Evolutionary conservation across 1,140 invertebrate species (phyloP), one percentile per base, ranked within the genome.

Genomic region (Drosophila ananassae): DNA sequence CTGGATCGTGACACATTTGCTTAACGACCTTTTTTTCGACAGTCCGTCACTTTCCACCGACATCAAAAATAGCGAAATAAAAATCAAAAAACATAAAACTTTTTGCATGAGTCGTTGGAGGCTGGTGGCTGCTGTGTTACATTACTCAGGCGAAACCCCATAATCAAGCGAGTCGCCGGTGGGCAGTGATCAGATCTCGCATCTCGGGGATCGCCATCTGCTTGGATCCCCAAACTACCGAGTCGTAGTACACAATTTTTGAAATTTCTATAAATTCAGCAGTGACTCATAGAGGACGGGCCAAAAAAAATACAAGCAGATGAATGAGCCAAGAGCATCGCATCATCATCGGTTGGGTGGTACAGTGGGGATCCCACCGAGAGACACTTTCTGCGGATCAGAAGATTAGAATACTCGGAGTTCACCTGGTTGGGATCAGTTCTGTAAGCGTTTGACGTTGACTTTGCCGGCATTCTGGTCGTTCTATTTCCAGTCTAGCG

Each of bases 241-340:
- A 25, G 50, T 24, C 39, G 54, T 63, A 74, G 58, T 69, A 67
- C 73, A 69, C 39, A 69, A 28, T 28, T 44, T 54, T 72, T 53
- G 60, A 83, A 89, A 83, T 79, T 57, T 89, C 83, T 87, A 89
- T 89, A 87, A 87, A 87, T 87, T 87, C 71, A 64, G 17, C 60
- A 56, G 79, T 87, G 83, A 87, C 52, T 89, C 84, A 87, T 28
- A 28, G 61, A 63, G 51, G 41, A 21, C 30, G 17, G 52, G 69
- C 74, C 51, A 72, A 84, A 69, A 54, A 84, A 84, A 17, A 17
- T 1, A 77, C 47, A 50, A 74, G 61, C 61, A 61, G 58, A 67
- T 57, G 61, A 76, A 76, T 76, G 73, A 74, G 46, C 72, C 57
- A 63, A 51, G 37, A 55, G 46, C 56, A 61, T 46, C 69, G n/a